Evolutionary conservation across 2,797 vertebrate genomes (phyloP), one percentile per base, ranked within the genome.

Genomic region (Gymnopithys bicolor): DNA sequence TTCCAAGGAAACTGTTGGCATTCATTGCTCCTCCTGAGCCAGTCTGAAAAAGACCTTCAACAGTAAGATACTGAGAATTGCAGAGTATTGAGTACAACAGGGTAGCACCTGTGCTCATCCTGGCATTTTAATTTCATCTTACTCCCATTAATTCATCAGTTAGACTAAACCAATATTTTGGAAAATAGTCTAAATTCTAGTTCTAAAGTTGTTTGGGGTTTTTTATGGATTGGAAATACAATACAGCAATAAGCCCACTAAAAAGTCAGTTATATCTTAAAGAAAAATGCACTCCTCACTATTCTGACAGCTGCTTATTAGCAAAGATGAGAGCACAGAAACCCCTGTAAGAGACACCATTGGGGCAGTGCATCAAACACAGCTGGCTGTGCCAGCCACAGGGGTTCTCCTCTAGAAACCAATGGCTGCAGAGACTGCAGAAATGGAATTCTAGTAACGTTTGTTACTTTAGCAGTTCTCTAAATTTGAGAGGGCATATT

Each of bases 311-410:
- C 37, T 80, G 60, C 13, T 45, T 62, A 35, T 3, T 33, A 70
- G 58, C 35, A 35, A 62, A 63, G 55, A 58, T 1, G 2, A 32
- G 43, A 67, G 48, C 59, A 33, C 9, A 53, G 53, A 70, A 55
- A 21, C 8, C 17, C 2, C 24, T 9, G 2, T 19, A 33, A 68
- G 59, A 49, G 14, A 25, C 6, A 24, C 5, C 0, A 9, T 39
- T 17, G 27, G 62, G 67, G 17, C 60, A 73, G 64, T 49, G 18
- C 53, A 53, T 32, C 28, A 7, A 32, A 32, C 32, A 23, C 10
- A 13, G 24, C 41, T 55, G 46, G 51, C 66, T 69, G n/a, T 39
- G 62, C 28, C 24, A 58, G 3, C 25, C 45, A 2, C 4, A 5
- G 35, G 19, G 23, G 8, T 30, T 84, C 68, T 83, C 33, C 33